These are phyloP conservation scores for Orthosia incerta DNA, from an alignment of 2,888 invertebrate species.

Conservation along the genomic window DNA sequence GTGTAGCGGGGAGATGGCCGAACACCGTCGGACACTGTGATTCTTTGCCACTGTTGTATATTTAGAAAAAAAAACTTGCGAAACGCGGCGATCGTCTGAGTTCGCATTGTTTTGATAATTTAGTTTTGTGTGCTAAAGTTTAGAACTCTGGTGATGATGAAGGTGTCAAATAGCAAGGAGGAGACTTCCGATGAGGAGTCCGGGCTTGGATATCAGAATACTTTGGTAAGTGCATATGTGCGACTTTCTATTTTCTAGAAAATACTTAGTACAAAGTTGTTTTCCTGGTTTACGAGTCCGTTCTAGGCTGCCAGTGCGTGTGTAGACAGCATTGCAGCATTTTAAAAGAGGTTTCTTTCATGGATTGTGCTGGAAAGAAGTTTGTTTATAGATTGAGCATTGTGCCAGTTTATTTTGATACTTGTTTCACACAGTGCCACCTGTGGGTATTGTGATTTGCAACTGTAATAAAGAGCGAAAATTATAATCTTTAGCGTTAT, in stretches of 20 bases:
- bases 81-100: slow-evolving; percentile 61
- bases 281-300: slow-evolving; percentile 57
- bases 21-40: slow-evolving; percentile 77
- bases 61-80: slow-evolving; percentile 70
- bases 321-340: slow-evolving; percentile 29
- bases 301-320: slow-evolving; percentile 34
- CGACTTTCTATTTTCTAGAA: slow-evolving; percentile 84
- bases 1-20: slow-evolving; percentile 77
- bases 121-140: slow-evolving; percentile 76
- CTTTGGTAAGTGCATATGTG: slow-evolving; percentile 90
- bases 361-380: slow-evolving; percentile 35
- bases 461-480: neutral
- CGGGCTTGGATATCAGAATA: slow-evolving; percentile 93
- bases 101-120: slow-evolving; percentile 80
- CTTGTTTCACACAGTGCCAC: slow-evolving; percentile 17
- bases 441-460: slow-evolving; percentile 1
- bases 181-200: slow-evolving; percentile 91
- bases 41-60: slow-evolving; percentile 72
- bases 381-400: slow-evolving; percentile 53
- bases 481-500: neutral
- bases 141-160: slow-evolving; percentile 80
- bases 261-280: slow-evolving; percentile 56
- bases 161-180: slow-evolving; percentile 81
- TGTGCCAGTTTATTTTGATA: slow-evolving; percentile 53
- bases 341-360: slow-evolving; percentile 42